Evolutionary conservation across 64 coral and sea anemone species (phyloP), one percentile per base, ranked within the genome.

Genomic region (Trachythela sp.): DNA sequence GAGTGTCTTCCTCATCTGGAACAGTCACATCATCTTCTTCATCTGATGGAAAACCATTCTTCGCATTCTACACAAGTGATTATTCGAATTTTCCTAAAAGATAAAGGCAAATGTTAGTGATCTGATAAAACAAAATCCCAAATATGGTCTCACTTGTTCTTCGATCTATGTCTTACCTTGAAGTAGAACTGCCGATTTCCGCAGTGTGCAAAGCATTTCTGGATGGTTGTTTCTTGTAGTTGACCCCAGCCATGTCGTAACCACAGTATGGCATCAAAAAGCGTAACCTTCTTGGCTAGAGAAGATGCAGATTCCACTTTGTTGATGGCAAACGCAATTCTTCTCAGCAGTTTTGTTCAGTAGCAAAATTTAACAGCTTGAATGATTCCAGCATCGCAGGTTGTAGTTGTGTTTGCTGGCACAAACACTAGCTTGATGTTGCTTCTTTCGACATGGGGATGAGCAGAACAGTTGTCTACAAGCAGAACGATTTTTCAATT

Each of bases 391-490:
- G 30, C 8, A 7, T 70, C 24, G 64, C 7, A 70, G 7, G 8
- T 70, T 22, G 24, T 22, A 70, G 8, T 8, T 70, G 64, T 7
- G n/a, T n/a, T n/a, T n/a, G n/a, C n/a, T 35, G 77, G 71, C 0
- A 90, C 48, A 39, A 90, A 90, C 22, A 90, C 87, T n/a, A 90
- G 77, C 13, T 90, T 90, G 20, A 90, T 84, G 34, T 90, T 90
- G 26, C 40, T 70, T 1, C 76, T 70, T 35, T 90, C 70, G 17
- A 67, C 32, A 39, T 83, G 41, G 9, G 75, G 88, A 54, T 90
- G 88, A 51, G 88, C 30, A 52, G 88, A 51, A 18, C 70, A 84
- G 20, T 70, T 83, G 42, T 80, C 48, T 29, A 80, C 24, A 36
- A 90, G 77, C 18, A 90, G 43, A 22, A 90, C 8, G 2, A 90